Evolutionary conservation across 2,888 invertebrate genomes (phyloP).

Genomic region (Abscondita cerata): DNA sequence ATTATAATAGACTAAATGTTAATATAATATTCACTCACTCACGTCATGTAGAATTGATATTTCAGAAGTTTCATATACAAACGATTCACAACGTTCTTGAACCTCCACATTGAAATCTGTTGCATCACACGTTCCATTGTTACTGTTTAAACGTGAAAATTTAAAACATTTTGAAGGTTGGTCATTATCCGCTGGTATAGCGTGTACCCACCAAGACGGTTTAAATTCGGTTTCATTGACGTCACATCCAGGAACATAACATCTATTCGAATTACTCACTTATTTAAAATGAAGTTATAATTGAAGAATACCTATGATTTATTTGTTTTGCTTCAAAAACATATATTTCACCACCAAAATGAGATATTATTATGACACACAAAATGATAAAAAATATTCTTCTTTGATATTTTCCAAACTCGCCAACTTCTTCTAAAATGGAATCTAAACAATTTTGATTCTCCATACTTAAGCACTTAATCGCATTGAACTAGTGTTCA

Average conservation of each 20-base stretch:
- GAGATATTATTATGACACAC: constrained; percentile 67
- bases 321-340: constrained; percentile 56
- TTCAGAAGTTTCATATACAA: constrained; percentile 37
- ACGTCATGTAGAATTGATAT: constrained; percentile 38
- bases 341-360: constrained; percentile 70
- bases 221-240: background rate
- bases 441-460: constrained; percentile 56
- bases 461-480: background rate
- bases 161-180: background rate
- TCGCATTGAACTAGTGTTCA: too few relatives aligned
- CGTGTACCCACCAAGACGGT: constrained; percentile 4
- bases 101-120: background rate
- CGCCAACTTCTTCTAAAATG: constrained; percentile 65
- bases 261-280: too few relatives aligned
- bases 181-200: background rate
- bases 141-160: background rate
- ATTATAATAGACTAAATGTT: too few relatives aligned
- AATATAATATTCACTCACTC: constrained; percentile 9
- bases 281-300: background rate
- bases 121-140: background rate
- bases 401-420: constrained; percentile 72
- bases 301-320: background rate
- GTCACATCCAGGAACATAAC: background rate
- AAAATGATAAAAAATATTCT: constrained; percentile 66
- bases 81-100: constrained; percentile 51